Evolutionary conservation across 1,140 invertebrate species (phyloP).

Genomic region (Monomorium pharaonis): DNA sequence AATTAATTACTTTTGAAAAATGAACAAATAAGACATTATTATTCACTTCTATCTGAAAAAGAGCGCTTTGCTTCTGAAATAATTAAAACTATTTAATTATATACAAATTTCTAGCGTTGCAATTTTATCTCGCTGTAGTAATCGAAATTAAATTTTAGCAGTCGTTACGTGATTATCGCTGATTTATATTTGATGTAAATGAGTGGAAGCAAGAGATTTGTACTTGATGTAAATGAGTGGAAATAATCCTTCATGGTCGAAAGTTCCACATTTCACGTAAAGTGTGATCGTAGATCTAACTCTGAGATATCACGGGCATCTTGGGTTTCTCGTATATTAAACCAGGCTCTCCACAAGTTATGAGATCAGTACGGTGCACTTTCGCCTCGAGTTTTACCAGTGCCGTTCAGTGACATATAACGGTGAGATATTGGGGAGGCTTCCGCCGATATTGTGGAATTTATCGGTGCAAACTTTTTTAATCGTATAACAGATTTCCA

Average conservation of each 20-base stretch:
- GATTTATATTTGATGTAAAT: neutral
- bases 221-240: neutral
- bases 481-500: conserved; percentile 34
- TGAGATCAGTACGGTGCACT: conserved; percentile 24
- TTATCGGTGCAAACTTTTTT: conserved; percentile 46
- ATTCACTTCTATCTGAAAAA: neutral
- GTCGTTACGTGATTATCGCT: neutral
- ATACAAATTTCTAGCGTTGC: neutral
- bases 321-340: conserved; percentile 20
- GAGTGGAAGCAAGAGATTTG: neutral
- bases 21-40: neutral
- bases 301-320: neutral
- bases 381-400: conserved; percentile 18
- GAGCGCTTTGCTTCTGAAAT: neutral
- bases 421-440: conserved; percentile 23
- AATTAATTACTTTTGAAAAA: conserved; percentile 3
- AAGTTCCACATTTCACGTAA: neutral
- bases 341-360: neutral
- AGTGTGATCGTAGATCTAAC: neutral
- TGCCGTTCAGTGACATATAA: conserved; percentile 25
- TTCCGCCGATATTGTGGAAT: conserved; percentile 36
- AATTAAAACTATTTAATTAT: neutral
- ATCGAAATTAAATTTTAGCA: neutral
- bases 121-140: neutral
- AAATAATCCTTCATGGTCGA: neutral